Percentiles rank a stretch among this genome's conserved stretches.
These are phyloP conservation scores for Bos indicus DNA, from an alignment of 2,113 vertebrate genomes.

Conservation along the genomic window DNA sequence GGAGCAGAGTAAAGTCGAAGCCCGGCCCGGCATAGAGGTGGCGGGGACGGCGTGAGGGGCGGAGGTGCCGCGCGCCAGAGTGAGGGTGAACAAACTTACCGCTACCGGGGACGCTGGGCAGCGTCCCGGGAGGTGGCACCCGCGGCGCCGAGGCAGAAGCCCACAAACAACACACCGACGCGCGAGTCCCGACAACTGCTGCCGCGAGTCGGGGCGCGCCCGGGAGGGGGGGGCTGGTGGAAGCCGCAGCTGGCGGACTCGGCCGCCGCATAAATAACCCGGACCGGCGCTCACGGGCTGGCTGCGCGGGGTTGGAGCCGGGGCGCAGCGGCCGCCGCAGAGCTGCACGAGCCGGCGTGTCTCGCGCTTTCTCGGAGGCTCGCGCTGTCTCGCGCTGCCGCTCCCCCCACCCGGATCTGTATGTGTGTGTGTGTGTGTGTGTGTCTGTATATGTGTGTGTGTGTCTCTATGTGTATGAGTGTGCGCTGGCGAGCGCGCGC, in stretches of 20 bases:
- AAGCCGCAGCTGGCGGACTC: not conserved
- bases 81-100: constrained; percentile 71
- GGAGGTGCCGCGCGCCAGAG: not conserved
- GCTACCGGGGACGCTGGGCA: constrained; percentile 41
- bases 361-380: constrained; percentile 80
- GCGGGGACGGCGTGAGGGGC: not conserved
- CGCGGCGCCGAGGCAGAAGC: constrained; percentile 19
- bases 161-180: constrained; percentile 43
- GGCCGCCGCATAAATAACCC: constrained; percentile 48
- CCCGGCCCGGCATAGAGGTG: not conserved
- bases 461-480: constrained; percentile 31
- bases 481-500: constrained; percentile 50
- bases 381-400: constrained; percentile 71
- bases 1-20: constrained; percentile 15
- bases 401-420: constrained; percentile 64
- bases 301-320: constrained; percentile 28
- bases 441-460: not conserved
- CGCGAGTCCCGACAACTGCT: constrained; percentile 35
- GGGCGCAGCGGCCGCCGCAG: constrained; percentile 48
- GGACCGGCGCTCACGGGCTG: constrained; percentile 54
- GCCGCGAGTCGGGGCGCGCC: constrained; percentile 2
- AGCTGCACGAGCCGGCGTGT: constrained; percentile 77
- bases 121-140: constrained; percentile 66
- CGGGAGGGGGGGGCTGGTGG: not conserved
- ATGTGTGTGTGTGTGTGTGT: constrained; percentile 2